Percentiles rank a stretch among this genome's conserved stretches.
Conservation (phyloP, 1,140 invertebrate species). For the Drosophila sp. region DNA sequence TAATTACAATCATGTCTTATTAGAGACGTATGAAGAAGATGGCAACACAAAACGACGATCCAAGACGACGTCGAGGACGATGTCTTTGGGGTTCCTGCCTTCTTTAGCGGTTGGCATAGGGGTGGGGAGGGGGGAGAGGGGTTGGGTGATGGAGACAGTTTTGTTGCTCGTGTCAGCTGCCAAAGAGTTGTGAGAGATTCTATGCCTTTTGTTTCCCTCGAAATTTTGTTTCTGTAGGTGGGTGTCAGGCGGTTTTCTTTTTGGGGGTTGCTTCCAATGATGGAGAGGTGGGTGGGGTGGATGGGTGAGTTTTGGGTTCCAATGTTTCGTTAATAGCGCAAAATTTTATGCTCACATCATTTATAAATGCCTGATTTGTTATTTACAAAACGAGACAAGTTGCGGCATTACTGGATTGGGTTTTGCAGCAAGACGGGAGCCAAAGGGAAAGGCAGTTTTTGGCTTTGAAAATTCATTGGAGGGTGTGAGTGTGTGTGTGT, state of each 20-base stretch:
- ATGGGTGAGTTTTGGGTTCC: background rate
- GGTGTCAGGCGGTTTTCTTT: background rate
- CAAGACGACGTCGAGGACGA: slow-evolving; percentile 26
- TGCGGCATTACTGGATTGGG: slow-evolving; percentile 70
- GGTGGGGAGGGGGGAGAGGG: background rate
- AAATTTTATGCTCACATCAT: slow-evolving; percentile 82
- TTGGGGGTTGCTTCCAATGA: slow-evolving; percentile 5
- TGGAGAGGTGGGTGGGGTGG: background rate
- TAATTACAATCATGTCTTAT: slow-evolving; percentile 83
- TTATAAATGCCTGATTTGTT: slow-evolving; percentile 83
- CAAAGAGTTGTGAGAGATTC: slow-evolving; percentile 53
- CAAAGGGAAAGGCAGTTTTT: background rate
- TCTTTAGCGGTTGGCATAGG: slow-evolving; percentile 12
- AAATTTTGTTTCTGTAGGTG: background rate
- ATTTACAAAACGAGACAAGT: slow-evolving; percentile 82
- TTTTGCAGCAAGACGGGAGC: background rate
- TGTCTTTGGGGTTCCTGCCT: slow-evolving; percentile 18
- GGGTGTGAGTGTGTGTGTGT: slow-evolving; percentile 23
- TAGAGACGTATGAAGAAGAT: slow-evolving; percentile 79
- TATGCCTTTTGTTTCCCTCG: slow-evolving; percentile 50
- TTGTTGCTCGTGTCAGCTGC: slow-evolving; percentile 57
- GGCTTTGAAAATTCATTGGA: slow-evolving; percentile 15
- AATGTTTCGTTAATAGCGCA: slow-evolving; percentile 39
- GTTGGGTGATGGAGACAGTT: slow-evolving; percentile 42
- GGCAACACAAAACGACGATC: slow-evolving; percentile 14